Conservation (phyloP, 2,888 invertebrate species). For the Nomada ruficornis region DNA sequence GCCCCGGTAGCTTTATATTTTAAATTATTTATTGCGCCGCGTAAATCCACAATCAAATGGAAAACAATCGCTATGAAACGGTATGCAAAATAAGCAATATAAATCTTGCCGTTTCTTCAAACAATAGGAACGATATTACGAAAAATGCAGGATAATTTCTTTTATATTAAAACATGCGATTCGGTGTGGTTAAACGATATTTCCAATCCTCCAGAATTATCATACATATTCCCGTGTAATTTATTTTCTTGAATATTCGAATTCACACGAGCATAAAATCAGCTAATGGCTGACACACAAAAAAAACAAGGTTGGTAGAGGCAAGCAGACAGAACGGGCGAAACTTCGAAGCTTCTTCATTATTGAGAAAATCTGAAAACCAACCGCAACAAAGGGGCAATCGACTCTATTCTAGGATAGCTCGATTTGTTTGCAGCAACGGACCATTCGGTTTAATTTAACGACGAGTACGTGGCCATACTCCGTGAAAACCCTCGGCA, state of each 20-base stretch:
- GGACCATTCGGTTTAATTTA: constrained; percentile 75
- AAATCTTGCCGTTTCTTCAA: background rate
- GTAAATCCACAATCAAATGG: constrained; percentile 40
- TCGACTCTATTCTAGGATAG: constrained; percentile 60
- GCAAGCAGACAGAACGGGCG: constrained; percentile 19
- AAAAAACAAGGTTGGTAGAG: background rate
- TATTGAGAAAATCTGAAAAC: constrained; percentile 63
- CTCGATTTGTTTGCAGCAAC: constrained; percentile 73
- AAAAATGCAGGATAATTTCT: background rate
- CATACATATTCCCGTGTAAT: too few species aligned
- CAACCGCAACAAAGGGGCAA: constrained; percentile 67
- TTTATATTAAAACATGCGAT: background rate
- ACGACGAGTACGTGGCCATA: constrained; percentile 70
- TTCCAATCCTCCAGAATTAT: too few species aligned
- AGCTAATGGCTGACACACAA: background rate
- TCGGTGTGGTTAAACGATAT: too few species aligned
- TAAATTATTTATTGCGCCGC: constrained; percentile 52
- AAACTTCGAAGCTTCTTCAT: constrained; percentile 55
- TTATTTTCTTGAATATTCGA: background rate
- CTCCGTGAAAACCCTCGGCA: constrained; percentile 57
- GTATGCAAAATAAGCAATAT: background rate
- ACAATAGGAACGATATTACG: background rate
- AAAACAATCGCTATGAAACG: constrained; percentile 11
- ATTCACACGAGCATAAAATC: constrained; percentile 14
- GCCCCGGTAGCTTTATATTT: constrained; percentile 42